These are phyloP conservation scores for Scaptomyza tumidula DNA, from an alignment of 2,888 invertebrate genomes.

Conservation along the genomic window DNA sequence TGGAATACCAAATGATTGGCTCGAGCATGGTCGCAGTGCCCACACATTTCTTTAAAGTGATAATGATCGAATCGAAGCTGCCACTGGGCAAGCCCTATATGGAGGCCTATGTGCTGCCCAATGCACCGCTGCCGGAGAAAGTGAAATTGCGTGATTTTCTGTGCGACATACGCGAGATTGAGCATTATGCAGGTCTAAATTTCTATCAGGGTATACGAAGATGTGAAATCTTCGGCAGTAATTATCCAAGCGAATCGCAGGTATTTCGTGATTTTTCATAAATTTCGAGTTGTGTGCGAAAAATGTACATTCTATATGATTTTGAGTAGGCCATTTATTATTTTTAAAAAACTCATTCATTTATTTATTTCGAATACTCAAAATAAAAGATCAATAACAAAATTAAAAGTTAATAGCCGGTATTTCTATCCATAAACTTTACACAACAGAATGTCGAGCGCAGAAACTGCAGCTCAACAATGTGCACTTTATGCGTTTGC, in stretches of 20 bases:
- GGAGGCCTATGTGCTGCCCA: constrained; percentile 97
- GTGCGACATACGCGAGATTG: constrained; percentile 95
- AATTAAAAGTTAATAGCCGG: constrained; percentile 34
- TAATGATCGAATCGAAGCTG: constrained; percentile 89
- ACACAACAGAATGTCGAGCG: constrained; percentile 6
- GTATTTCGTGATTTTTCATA: constrained; percentile 65
- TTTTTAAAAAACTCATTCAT: not conserved
- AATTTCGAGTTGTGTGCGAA: not conserved
- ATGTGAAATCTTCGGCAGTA: constrained; percentile 86
- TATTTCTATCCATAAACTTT: not conserved
- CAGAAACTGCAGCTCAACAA: constrained; percentile 40
- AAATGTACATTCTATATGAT: not conserved
- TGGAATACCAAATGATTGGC: constrained; percentile 96
- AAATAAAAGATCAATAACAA: constrained; percentile 12
- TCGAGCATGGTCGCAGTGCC: constrained; percentile 97
- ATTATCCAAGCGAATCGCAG: constrained; percentile 64
- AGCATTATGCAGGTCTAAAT: constrained; percentile 94
- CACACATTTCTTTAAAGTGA: constrained; percentile 98
- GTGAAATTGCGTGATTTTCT: constrained; percentile 90
- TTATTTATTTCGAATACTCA: not conserved
- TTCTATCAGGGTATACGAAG: constrained; percentile 93
- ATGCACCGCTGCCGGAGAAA: constrained; percentile 90
- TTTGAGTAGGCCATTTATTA: constrained; percentile 12
- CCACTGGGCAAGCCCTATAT: constrained; percentile 89
- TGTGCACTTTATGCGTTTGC: constrained; percentile 51